Base-by-base conservation (phyloP, 2,888 invertebrate species). In the Mayetiola destructor region DNA sequence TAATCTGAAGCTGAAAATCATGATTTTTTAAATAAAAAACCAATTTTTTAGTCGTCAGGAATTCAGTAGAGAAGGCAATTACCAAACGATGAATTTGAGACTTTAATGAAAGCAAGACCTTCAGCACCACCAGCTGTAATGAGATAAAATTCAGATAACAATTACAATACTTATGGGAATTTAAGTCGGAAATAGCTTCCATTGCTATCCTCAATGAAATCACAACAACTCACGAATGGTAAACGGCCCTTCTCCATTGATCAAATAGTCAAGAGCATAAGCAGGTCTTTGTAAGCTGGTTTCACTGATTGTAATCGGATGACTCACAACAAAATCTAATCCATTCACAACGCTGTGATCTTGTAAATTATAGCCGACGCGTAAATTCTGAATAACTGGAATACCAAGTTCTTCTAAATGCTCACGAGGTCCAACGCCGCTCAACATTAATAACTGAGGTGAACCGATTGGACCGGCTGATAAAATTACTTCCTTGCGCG, bases 401-500 rank as follows among this genome's bases (percentile, higher is more conserved):
- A 90, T 84, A 3, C 76, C 76, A 8, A 80, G 65, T 36, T 77
- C 71, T 27, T 70, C 64, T 8, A 88, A 70, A 64, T 85, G 80
- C 0, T 78, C 73, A 29, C 67, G 70, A 0, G 87, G 86, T 0
- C 88, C 88, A 27, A 91, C 74, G 12, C 92, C 92, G 0, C 90
- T 90, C 12, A 92, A 68, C 87, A 91, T 85, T 53, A 93, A 69
- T 5, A 93, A 69, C 66, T 92, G 91, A 0, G 93, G 89, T 2
- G 88, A 86, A 62, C 87, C 88, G 30, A 93, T 81, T 0, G 85
- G 74, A 2, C 93, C 92, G 0, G 88, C 88, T 9, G 85, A 80
- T 30, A 91, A 70, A 56, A 92, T 78, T 1, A 92, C 79, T 71
- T 88, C 91, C 61, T 82, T 86, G 14, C 74, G 77, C 2, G 85